Conservation (phyloP, 1,140 invertebrate species). For the Caenorhabditis remanei region DNA sequence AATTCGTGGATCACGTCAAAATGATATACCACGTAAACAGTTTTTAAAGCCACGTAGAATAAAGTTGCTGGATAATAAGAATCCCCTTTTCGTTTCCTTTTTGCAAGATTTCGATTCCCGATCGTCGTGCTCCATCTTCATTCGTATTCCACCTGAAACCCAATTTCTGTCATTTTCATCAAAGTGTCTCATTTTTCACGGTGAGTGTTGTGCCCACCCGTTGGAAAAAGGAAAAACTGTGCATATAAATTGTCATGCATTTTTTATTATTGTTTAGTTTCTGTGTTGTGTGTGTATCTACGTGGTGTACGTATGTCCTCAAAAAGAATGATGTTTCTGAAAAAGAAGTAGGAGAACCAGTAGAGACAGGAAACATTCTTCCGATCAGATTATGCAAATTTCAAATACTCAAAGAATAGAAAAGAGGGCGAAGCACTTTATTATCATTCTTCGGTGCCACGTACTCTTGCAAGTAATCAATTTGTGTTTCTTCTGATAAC, state of each 20-base stretch:
- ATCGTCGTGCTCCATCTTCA: too few species aligned
- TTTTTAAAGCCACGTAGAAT: too few species aligned
- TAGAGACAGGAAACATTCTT: not conserved
- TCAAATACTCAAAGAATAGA: not conserved
- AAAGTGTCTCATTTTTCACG: too few species aligned
- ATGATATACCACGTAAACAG: too few species aligned
- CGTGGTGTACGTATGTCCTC: not conserved
- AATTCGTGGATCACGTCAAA: too few species aligned
- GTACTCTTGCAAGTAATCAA: slow-evolving; percentile 1
- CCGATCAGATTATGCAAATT: slow-evolving; percentile 4
- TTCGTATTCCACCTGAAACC: too few species aligned
- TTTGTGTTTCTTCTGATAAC: not conserved
- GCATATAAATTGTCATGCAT: slow-evolving; percentile 48
- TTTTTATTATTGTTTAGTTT: slow-evolving; percentile 43
- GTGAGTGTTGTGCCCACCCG: not conserved
- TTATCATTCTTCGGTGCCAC: slow-evolving; percentile 1
- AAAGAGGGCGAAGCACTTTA: not conserved
- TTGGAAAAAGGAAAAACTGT: not conserved
- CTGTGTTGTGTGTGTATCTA: not conserved
- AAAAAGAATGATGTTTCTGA: slow-evolving; percentile 2
- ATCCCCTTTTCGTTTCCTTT: too few species aligned
- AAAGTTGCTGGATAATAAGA: too few species aligned
- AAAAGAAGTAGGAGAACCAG: not conserved
- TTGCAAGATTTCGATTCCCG: too few species aligned
- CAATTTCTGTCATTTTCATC: too few species aligned